Conservation (phyloP, 2,888 invertebrate species). For the Priocnemis perturbator region DNA sequence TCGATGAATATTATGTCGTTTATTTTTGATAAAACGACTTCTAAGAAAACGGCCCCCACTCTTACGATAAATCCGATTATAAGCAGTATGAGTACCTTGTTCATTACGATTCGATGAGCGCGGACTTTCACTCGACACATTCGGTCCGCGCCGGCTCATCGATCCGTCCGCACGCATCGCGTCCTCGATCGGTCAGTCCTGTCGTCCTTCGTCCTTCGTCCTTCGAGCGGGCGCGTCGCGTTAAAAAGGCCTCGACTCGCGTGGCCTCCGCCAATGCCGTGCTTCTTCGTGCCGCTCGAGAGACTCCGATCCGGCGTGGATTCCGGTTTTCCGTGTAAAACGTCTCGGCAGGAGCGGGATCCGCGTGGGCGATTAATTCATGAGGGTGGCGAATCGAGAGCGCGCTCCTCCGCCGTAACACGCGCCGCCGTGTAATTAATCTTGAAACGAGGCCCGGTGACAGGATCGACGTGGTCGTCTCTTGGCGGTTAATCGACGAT, state of each 20-base stretch:
- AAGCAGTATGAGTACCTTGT: too few relatives aligned
- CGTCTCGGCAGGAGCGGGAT: conserved; percentile 2
- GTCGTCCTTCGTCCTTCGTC: conserved; percentile 13
- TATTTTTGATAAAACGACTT: too few relatives aligned
- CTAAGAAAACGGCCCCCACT: too few relatives aligned
- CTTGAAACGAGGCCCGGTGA: conserved; percentile 6
- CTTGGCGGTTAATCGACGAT: conserved; percentile 3
- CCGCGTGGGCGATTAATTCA: conserved; percentile 28
- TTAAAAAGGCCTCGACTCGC: too few relatives aligned
- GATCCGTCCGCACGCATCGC: conserved; percentile 30
- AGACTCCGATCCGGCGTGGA: conserved; percentile 14
- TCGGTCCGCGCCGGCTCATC: conserved; percentile 30
- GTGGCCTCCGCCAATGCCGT: too few relatives aligned
- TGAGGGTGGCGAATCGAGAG: conserved; percentile 18
- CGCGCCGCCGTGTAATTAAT: conserved; percentile 11
- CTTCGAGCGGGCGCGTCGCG: neutral
- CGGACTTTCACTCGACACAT: neutral
- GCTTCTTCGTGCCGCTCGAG: conserved; percentile 8
- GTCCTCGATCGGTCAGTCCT: conserved; percentile 8
- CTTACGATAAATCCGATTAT: too few relatives aligned
- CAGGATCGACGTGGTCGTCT: conserved; percentile 14
- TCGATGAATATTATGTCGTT: too few relatives aligned
- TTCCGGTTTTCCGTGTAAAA: conserved; percentile 26
- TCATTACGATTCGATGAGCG: too few relatives aligned
- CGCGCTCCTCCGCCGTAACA: conserved; percentile 13